Base-by-base conservation (phyloP, 1,140 invertebrate genomes). In the Brachionus plicatilis region DNA sequence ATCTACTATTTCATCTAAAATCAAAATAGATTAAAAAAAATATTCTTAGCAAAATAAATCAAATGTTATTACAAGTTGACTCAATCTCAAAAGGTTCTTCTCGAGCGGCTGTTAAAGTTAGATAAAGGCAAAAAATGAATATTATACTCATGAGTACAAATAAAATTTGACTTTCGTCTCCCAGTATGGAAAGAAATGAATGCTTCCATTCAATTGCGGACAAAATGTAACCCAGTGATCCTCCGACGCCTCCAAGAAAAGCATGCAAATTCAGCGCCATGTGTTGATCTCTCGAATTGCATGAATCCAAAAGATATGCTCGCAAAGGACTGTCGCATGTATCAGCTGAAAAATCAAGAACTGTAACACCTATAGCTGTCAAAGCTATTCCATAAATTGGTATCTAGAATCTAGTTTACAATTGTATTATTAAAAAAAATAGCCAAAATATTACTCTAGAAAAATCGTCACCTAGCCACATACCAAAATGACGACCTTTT, bases 141-240 rank as follows among this genome's bases (percentile, higher is more conserved):
- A 82, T 68, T 11, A 65, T 45, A 9, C 20, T 65, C 37, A 65
- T 47, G 8, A 82, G 79, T 7, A 82, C 60, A 7, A 68, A 68
- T 11, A 82, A 47, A 24, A 82, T 82, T 68, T 82, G 79, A 82
- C 79, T 82, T 82, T 82, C 65, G 12, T 82, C 65, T 11, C 79
- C 79, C 45, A 82, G 14, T 24, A 6, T 12, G 4, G 65, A 82
- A 27, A 83, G 29, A 72, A 47, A 47, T 33, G 82, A 70, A 27
- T 72, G 11, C 6, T 47, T 83, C 82, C 82, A 83, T 20, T 83
- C 65, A 11, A 68, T 14, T 29, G 60, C 82, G 5, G 82, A 68
- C 6, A 83, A 17, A 45, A 83, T 50, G 29, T 70, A 83, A 8
- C 82, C 82, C 12, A 72, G 33, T n/a, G 60, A 29, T 1, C 65